Evolutionary conservation across 2,113 vertebrate genomes (phyloP).

Genomic region (Ictalurus furcatus): DNA sequence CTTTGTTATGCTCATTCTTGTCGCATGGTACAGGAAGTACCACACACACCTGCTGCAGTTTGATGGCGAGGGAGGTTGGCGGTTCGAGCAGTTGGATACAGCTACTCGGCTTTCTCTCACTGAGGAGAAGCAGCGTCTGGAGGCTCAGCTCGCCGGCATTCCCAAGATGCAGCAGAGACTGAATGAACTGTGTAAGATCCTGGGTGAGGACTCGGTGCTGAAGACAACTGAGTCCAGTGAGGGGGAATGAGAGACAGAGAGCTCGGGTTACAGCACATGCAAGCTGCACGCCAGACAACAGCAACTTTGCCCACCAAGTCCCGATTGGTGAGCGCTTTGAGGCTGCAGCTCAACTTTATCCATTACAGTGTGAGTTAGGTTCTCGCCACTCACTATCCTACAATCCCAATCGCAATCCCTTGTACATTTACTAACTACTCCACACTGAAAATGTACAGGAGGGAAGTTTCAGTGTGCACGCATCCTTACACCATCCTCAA

Average conservation of each 20-base stretch:
- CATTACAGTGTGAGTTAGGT: not conserved
- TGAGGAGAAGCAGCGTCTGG: slow-evolving; percentile 96
- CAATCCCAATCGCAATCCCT: not conserved
- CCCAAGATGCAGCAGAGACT: slow-evolving; percentile 97
- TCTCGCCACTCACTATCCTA: not conserved
- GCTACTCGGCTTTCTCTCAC: slow-evolving; percentile 91
- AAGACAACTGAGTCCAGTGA: slow-evolving; percentile 76
- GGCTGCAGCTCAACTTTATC: slow-evolving; percentile 1
- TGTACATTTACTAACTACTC: not conserved
- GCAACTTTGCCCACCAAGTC: not conserved
- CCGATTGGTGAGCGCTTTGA: not conserved
- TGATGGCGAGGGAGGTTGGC: slow-evolving; percentile 96
- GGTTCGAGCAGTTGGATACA: slow-evolving; percentile 93
- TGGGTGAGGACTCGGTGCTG: slow-evolving; percentile 96
- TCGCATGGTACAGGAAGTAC: slow-evolving; percentile 84
- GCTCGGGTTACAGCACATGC: not conserved
- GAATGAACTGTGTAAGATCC: slow-evolving; percentile 93
- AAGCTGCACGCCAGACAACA: not conserved
- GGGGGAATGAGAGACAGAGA: slow-evolving; percentile 29
- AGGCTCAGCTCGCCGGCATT: slow-evolving; percentile 92
- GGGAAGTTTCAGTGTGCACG: not conserved
- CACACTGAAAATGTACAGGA: not conserved
- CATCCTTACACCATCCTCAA: not conserved
- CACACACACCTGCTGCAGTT: slow-evolving; percentile 98
- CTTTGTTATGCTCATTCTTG: slow-evolving; percentile 29